A percentile compares a stretch with the other conserved stretches of the same genome.
Evolutionary conservation across 2,888 invertebrate species (phyloP).

Genomic region (Plagodis dolabraria): DNA sequence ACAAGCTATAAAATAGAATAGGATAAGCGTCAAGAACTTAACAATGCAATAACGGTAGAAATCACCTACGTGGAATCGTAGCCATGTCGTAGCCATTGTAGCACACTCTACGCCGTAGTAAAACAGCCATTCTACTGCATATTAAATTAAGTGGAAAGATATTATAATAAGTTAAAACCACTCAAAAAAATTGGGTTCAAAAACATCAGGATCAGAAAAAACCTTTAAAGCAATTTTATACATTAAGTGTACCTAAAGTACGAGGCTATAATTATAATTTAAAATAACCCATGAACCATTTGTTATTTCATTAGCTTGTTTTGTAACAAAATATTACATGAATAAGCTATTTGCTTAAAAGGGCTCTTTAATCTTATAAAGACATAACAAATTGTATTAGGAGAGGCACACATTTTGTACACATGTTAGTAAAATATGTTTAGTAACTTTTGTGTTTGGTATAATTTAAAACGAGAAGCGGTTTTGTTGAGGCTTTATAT

Average conservation of each 20-base stretch:
- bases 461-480: constrained; percentile 5
- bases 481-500: not conserved
- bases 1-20: no score
- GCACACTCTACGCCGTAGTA: constrained; percentile 8
- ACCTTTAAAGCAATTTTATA: no score
- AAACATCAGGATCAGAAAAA: no score
- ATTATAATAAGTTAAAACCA: no score
- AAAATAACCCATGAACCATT: constrained; percentile 12
- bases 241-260: no score
- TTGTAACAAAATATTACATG: constrained; percentile 49
- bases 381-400: constrained; percentile 54
- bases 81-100: constrained; percentile 1
- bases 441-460: constrained; percentile 24
- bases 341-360: constrained; percentile 48
- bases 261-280: no score
- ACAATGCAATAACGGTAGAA: no score
- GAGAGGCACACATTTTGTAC: constrained; percentile 47
- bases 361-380: constrained; percentile 52
- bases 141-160: no score
- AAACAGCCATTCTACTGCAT: not conserved
- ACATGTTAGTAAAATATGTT: constrained; percentile 53
- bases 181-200: no score
- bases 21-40: no score
- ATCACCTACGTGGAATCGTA: no score
- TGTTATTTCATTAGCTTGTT: constrained; percentile 33